Percentiles rank a stretch among this genome's conserved stretches.
Evolutionary conservation across 2,888 invertebrate species (phyloP).

Genomic region (Julus scandinavius): DNA sequence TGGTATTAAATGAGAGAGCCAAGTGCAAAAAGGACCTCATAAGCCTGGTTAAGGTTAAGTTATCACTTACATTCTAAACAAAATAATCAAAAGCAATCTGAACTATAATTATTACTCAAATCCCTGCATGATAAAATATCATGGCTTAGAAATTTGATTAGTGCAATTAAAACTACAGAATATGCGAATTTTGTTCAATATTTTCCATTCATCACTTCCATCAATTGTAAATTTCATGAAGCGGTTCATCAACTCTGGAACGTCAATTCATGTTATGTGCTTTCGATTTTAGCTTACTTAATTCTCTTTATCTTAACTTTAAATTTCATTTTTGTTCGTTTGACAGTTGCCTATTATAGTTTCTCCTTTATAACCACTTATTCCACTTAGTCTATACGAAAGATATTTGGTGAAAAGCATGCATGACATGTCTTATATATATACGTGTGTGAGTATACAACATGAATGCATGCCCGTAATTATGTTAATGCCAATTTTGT

Average conservation of each 20-base stretch:
- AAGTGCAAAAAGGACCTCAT: too few relatives aligned
- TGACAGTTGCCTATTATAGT: conserved; percentile 39
- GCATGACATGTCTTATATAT: background rate
- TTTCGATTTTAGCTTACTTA: conserved; percentile 10
- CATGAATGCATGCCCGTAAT: conserved; percentile 37
- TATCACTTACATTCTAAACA: too few relatives aligned
- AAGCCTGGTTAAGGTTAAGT: too few relatives aligned
- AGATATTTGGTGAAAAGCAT: background rate
- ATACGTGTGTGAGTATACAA: background rate
- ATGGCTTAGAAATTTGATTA: background rate
- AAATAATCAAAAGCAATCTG: too few relatives aligned
- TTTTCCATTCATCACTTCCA: background rate
- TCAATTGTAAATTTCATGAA: background rate
- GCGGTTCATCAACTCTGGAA: background rate
- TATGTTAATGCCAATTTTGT: conserved; percentile 48
- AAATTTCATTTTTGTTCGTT: conserved; percentile 36
- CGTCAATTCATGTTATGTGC: background rate
- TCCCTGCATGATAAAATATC: background rate
- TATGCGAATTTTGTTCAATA: background rate
- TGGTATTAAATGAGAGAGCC: too few relatives aligned
- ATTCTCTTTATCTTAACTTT: conserved; percentile 44
- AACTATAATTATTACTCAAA: background rate
- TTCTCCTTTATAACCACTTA: background rate
- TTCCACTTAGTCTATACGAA: background rate
- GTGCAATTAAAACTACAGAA: too few relatives aligned